A percentile compares a stretch with the other conserved stretches of the same genome.
Conservation (phyloP, 2,888 invertebrate genomes). For the Sympetrum striolatum region DNA sequence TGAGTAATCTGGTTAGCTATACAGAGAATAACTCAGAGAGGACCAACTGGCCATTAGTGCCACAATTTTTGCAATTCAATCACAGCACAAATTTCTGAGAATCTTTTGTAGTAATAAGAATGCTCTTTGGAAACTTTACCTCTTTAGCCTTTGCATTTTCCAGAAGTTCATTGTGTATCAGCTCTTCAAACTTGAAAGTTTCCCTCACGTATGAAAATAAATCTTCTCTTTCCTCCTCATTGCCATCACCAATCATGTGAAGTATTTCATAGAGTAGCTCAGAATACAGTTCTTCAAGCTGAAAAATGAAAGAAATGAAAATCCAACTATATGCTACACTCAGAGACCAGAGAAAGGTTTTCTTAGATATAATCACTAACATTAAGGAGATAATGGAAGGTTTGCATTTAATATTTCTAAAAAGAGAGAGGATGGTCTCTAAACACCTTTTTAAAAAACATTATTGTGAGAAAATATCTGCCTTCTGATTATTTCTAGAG, state of each 20-base stretch:
- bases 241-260: slow-evolving; percentile 84
- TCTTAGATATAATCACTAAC: too few species aligned
- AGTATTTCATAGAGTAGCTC: slow-evolving; percentile 83
- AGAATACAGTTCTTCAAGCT: slow-evolving; percentile 87
- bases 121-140: slow-evolving; percentile 52
- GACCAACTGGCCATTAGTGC: not conserved
- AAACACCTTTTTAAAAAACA: too few species aligned
- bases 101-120: not conserved
- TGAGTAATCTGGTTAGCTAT: too few species aligned
- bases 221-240: slow-evolving; percentile 70
- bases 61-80: too few species aligned
- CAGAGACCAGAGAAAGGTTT: too few species aligned
- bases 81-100: not conserved
- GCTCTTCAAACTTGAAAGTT: slow-evolving; percentile 79
- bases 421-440: too few species aligned
- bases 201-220: slow-evolving; percentile 80
- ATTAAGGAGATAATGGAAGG: too few species aligned
- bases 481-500: too few species aligned
- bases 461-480: too few species aligned
- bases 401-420: too few species aligned
- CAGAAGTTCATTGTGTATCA: slow-evolving; percentile 75
- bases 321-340: too few species aligned
- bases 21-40: too few species aligned
- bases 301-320: slow-evolving; percentile 49
- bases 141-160: slow-evolving; percentile 78